These are phyloP conservation scores for Eupithecia abbreviata DNA, from an alignment of 2,888 invertebrate species.

Conservation along the genomic window DNA sequence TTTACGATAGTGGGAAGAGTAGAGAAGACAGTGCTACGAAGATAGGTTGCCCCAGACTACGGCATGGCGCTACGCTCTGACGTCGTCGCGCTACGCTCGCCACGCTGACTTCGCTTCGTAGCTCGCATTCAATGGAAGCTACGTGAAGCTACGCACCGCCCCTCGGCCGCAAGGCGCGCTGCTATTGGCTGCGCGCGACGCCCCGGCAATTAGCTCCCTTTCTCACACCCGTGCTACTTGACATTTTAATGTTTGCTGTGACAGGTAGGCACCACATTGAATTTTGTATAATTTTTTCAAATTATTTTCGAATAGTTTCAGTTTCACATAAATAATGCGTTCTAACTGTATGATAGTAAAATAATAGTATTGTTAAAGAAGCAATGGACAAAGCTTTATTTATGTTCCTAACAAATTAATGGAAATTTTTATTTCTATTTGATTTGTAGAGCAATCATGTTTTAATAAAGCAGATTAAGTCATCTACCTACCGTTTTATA, in stretches of 20 bases:
- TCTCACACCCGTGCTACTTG: constrained; percentile 70
- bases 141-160: constrained; percentile 73
- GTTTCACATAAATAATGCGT: neutral
- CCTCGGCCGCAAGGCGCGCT: constrained; percentile 55
- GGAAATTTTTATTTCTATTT: neutral
- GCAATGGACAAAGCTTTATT: neutral
- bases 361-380: neutral
- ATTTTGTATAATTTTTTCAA: constrained; percentile 28
- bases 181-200: constrained; percentile 72
- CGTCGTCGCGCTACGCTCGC: constrained; percentile 32
- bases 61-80: constrained; percentile 20
- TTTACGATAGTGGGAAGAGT: too few species aligned
- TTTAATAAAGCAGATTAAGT: neutral
- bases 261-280: constrained; percentile 47
- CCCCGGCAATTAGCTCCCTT: constrained; percentile 76
- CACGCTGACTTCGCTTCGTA: constrained; percentile 71
- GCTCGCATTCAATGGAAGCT: constrained; percentile 70
- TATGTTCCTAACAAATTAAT: neutral
- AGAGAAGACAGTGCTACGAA: neutral
- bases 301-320: neutral
- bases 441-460: neutral
- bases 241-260: constrained; percentile 79
- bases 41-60: constrained; percentile 15
- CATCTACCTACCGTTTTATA: neutral
- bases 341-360: neutral